These are phyloP conservation scores for Onthophagus sagittarius DNA, from an alignment of 2,888 invertebrate species.

Conservation along the genomic window DNA sequence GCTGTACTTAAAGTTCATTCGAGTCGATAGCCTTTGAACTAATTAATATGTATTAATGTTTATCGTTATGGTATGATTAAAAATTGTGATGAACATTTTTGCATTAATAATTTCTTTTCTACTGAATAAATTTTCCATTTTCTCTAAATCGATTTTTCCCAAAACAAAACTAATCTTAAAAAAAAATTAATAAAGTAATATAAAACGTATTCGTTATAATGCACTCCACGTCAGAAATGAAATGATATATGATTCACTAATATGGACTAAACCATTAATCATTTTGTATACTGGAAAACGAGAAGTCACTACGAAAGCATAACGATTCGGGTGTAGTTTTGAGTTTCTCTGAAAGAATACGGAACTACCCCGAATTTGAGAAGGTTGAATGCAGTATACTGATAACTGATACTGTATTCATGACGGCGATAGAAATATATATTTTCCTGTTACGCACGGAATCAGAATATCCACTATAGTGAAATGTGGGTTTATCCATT, in stretches of 20 bases:
- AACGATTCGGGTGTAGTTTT: not conserved
- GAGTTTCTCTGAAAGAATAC: not conserved
- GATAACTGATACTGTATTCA: not conserved
- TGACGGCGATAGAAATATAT: not conserved
- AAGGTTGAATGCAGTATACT: not conserved
- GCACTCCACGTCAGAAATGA: not conserved
- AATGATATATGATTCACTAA: not conserved
- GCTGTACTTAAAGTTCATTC: not conserved
- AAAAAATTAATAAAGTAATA: not conserved
- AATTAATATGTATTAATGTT: not conserved
- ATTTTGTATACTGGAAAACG: not conserved
- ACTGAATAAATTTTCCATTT: not conserved
- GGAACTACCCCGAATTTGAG: not conserved
- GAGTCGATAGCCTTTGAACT: not conserved
- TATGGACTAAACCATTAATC: not conserved
- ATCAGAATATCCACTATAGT: not conserved
- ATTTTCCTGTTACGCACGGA: not conserved
- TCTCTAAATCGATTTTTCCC: not conserved
- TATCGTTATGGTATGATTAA: not conserved
- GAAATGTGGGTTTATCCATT: not conserved
- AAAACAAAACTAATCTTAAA: too few relatives aligned
- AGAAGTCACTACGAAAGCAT: not conserved
- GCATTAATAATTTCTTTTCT: not conserved
- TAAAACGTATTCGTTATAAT: not conserved
- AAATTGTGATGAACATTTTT: not conserved